Evolutionary conservation across 2,888 invertebrate genomes (phyloP).

Genomic region (Marronus borbonicus): DNA sequence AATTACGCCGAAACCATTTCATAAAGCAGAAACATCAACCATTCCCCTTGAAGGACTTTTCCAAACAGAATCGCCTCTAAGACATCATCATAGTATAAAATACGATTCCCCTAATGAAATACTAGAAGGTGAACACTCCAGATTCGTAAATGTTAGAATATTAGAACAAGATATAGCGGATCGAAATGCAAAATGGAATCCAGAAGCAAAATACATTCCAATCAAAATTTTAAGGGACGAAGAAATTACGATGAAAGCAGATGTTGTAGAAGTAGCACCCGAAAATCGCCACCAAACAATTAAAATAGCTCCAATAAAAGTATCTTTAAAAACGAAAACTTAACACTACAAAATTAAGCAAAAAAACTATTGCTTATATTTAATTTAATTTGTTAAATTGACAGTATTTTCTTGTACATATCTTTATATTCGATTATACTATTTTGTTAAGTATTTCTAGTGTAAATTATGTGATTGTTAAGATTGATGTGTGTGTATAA

Average conservation of each 20-base stretch:
- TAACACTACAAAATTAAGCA: background rate
- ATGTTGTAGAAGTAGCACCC: constrained; percentile 67
- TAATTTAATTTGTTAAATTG: constrained; percentile 48
- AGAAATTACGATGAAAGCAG: constrained; percentile 64
- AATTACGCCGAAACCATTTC: constrained; percentile 65
- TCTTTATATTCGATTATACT: constrained; percentile 40
- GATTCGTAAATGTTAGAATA: constrained; percentile 66
- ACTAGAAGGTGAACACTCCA: constrained; percentile 66
- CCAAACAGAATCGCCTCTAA: constrained; percentile 72
- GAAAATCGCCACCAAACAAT: constrained; percentile 62
- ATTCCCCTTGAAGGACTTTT: constrained; percentile 80
- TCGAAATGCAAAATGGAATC: constrained; percentile 46
- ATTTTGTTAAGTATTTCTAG: constrained; percentile 47
- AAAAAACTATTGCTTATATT: constrained; percentile 24
- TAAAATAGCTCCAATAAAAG: constrained; percentile 67
- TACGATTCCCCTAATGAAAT: constrained; percentile 63
- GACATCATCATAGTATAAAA: constrained; percentile 41
- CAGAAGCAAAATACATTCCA: constrained; percentile 60
- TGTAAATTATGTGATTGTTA: constrained; percentile 51
- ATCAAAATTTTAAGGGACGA: constrained; percentile 62
- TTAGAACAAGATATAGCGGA: constrained; percentile 61
- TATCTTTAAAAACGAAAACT: constrained; percentile 55
- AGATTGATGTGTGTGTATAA: constrained; percentile 50
- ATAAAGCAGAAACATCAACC: constrained; percentile 75
- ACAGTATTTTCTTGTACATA: constrained; percentile 52